Percentiles rank a stretch among this genome's conserved stretches.
phyloP scores from a whole-genome alignment of 2,113 vertebrate species.

The Vombatus ursinus region DNA sequence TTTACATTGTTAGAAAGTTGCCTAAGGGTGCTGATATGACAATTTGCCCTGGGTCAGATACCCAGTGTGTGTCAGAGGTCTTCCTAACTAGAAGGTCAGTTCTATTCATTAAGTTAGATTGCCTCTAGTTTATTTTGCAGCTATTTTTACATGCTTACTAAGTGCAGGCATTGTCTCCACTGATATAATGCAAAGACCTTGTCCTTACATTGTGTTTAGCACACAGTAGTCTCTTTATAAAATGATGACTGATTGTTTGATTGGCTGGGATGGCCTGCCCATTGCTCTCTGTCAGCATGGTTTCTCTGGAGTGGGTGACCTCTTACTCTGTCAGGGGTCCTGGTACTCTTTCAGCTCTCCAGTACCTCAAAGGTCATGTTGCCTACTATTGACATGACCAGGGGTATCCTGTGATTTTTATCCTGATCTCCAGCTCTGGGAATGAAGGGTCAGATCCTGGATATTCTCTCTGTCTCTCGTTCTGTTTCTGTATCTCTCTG shows the following conservation, averaged over 20 bases:
- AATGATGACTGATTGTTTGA: not conserved
- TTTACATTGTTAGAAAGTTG: not conserved
- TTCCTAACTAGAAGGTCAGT: not conserved
- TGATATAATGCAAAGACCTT: not conserved
- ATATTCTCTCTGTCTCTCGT: no score
- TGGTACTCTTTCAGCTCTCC: not conserved
- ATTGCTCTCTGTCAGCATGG: not conserved
- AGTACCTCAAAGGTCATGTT: not conserved
- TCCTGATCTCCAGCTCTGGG: no score
- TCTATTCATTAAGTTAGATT: not conserved
- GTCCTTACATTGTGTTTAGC: not conserved
- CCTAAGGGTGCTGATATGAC: not conserved
- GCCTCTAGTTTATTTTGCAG: not conserved
- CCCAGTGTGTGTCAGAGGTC: not conserved
- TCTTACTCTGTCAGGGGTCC: not conserved
- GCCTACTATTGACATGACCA: not conserved
- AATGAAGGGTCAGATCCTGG: not conserved
- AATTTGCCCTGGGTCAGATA: not conserved
- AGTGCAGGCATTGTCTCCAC: not conserved
- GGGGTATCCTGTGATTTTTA: not conserved
- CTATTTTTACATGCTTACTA: not conserved
- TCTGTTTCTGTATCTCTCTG: no score
- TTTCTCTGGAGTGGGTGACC: not conserved
- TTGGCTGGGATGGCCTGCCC: not conserved
- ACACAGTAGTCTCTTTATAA: not conserved